These are phyloP conservation scores for Melipona bicolor DNA, from an alignment of 2,888 invertebrate genomes.

Conservation along the genomic window DNA sequence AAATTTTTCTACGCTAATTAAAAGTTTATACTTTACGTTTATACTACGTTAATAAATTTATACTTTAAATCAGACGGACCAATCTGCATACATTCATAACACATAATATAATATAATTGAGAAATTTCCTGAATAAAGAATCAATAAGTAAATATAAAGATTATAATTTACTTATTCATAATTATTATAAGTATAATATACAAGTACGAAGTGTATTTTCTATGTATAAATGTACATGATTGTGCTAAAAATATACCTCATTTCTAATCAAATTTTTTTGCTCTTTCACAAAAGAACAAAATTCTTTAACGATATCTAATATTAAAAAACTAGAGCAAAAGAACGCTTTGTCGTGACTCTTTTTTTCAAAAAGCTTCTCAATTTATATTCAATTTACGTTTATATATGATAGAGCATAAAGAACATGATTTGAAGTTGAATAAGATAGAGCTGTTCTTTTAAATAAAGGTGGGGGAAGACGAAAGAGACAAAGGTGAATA, in stretches of 20 bases:
- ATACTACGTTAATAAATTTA: not conserved
- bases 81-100: not conserved
- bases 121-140: not conserved
- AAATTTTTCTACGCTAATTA: too few relatives aligned
- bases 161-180: not conserved
- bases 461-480: conserved; percentile 7
- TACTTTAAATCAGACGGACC: too few relatives aligned
- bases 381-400: not conserved
- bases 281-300: too few relatives aligned
- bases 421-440: not conserved
- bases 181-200: not conserved
- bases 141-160: not conserved
- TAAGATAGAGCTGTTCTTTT: not conserved
- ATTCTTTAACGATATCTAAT: too few relatives aligned
- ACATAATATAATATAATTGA: not conserved
- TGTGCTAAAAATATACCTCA: too few relatives aligned
- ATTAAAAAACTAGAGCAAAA: too few relatives aligned
- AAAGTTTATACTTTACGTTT: too few relatives aligned
- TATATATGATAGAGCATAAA: not conserved
- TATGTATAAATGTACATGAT: not conserved
- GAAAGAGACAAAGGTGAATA: conserved; percentile 44
- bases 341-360: not conserved
- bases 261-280: too few relatives aligned
- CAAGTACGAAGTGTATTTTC: not conserved
- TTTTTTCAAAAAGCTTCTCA: not conserved